phyloP scores from a whole-genome alignment of 2,113 vertebrate species.

The Nesoenas mayeri region DNA sequence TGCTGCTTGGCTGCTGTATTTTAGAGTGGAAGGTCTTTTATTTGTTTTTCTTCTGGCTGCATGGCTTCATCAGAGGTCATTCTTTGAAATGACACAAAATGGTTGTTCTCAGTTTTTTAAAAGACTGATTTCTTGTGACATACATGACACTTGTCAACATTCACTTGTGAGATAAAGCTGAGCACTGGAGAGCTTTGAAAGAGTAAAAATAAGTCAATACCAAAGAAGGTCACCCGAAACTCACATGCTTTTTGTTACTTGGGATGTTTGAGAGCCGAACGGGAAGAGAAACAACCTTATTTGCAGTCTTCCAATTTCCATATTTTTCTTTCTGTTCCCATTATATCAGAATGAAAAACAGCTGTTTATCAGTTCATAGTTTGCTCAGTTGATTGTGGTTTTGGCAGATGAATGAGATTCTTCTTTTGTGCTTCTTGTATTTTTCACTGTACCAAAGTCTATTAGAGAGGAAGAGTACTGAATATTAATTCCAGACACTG shows the following conservation, averaged over 20 bases:
- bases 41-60: not conserved
- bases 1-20: not conserved
- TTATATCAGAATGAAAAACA: not conserved
- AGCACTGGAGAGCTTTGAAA: not conserved
- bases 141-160: not conserved
- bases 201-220: not conserved
- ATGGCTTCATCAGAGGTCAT: not conserved
- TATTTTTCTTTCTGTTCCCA: not conserved
- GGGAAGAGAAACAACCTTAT: not conserved
- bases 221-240: not conserved
- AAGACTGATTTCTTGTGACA: not conserved
- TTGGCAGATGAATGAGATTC: not conserved
- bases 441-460: not conserved
- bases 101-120: not conserved
- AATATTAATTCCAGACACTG: constrained; percentile 17
- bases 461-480: not conserved
- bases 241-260: not conserved
- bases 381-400: constrained; percentile 29
- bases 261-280: not conserved
- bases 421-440: not conserved
- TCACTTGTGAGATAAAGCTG: not conserved
- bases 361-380: constrained; percentile 13
- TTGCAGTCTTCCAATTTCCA: not conserved
- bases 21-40: not conserved
- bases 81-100: not conserved